Evolutionary conservation across 1,140 invertebrate genomes (phyloP).

Genomic region (Bombus terrestris): DNA sequence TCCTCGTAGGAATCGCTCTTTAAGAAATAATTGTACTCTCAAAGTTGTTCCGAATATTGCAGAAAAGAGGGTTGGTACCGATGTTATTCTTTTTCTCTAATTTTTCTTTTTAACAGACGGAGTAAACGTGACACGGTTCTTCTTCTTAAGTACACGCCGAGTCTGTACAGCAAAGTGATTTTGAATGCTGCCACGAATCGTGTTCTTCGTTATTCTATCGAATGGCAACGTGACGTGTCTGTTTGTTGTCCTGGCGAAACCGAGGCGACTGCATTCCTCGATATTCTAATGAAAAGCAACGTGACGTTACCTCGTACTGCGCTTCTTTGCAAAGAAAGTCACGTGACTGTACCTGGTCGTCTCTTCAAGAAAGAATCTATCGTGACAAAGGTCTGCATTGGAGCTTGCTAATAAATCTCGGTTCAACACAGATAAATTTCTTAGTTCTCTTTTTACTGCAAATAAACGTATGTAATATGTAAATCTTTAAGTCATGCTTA

Average conservation of each 20-base stretch:
- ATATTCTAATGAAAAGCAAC: conserved; percentile 53
- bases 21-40: not conserved
- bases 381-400: not conserved
- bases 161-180: conserved; percentile 13
- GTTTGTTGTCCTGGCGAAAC: conserved; percentile 33
- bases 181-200: conserved; percentile 34
- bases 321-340: not conserved
- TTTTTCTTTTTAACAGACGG: not conserved
- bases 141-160: not conserved
- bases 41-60: not conserved
- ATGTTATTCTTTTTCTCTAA: not conserved
- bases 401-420: not conserved
- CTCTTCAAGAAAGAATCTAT: not conserved
- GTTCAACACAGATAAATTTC: not conserved
- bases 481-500: not conserved
- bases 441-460: not conserved
- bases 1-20: not conserved
- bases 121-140: not conserved
- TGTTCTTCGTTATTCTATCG: conserved; percentile 27
- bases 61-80: not conserved
- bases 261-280: conserved; percentile 39
- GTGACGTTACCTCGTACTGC: conserved; percentile 1
- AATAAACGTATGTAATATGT: not conserved
- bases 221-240: conserved; percentile 30
- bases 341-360: not conserved